phyloP scores from a whole-genome alignment of 2,797 vertebrate species.

The Scleropages formosus region DNA sequence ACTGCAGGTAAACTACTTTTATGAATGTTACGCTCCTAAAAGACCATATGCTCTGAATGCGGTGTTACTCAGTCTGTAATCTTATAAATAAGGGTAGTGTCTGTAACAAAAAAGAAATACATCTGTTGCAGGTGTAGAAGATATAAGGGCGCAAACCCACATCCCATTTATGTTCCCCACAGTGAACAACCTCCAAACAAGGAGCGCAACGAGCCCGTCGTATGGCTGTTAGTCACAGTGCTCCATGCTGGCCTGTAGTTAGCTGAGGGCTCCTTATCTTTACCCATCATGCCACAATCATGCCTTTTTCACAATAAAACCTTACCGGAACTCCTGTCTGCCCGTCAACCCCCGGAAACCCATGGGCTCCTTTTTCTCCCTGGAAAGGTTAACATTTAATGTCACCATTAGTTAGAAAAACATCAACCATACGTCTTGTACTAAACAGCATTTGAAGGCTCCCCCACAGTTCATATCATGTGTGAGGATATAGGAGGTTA shows the following conservation, averaged over 20 bases:
- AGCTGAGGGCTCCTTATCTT: no score
- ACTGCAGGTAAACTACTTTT: no score
- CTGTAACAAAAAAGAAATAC: not conserved
- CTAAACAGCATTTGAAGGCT: no score
- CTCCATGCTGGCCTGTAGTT: no score
- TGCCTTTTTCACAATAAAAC: no score
- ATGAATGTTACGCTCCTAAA: not conserved
- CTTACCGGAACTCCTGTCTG: conserved; percentile 47
- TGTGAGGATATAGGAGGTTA: no score
- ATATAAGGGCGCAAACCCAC: not conserved
- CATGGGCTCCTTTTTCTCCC: conserved; percentile 47
- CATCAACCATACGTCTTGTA: no score
- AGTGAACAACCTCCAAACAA: not conserved
- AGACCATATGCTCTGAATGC: not conserved
- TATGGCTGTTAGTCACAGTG: no score
- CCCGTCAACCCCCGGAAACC: conserved; percentile 42
- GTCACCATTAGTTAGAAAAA: not conserved
- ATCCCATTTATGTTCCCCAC: not conserved
- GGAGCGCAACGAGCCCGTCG: no score
- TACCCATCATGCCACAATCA: no score
- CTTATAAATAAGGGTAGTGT: conserved; percentile 21
- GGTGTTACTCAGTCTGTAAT: not conserved
- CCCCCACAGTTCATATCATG: no score
- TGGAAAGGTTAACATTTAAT: conserved; percentile 25
- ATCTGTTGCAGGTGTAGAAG: conserved; percentile 16